phyloP scores from a whole-genome alignment of 1,140 invertebrate species.

The Philaenus spumarius region DNA sequence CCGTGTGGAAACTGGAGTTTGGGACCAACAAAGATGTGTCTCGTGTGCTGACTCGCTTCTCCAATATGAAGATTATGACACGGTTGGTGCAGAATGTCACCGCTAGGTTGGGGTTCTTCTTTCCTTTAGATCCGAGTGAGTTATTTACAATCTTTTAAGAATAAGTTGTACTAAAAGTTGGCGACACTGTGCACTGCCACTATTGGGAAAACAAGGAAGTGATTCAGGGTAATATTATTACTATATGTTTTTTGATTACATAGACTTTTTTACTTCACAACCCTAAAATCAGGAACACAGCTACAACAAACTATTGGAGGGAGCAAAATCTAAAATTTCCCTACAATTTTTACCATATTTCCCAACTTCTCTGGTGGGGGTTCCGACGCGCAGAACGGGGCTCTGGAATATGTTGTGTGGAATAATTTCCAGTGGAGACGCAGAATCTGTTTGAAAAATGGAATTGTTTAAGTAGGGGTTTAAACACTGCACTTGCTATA shows the following conservation, averaged over 20 bases:
- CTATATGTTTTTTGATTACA: not conserved
- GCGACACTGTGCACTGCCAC: not conserved
- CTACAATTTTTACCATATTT: too few species aligned
- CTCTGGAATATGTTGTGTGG: too few species aligned
- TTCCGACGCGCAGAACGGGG: too few species aligned
- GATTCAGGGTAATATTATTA: not conserved
- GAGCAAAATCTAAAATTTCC: too few species aligned
- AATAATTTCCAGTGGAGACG: too few species aligned
- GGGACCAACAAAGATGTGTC: not conserved
- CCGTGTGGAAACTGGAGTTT: not conserved
- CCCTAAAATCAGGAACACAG: not conserved
- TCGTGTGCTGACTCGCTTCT: not conserved
- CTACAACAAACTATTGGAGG: too few species aligned
- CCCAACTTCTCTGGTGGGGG: too few species aligned
- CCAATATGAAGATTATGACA: not conserved
- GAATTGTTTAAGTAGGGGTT: too few species aligned
- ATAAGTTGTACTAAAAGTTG: too few species aligned
- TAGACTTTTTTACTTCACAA: not conserved
- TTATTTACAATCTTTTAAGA: not conserved
- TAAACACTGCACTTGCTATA: too few species aligned
- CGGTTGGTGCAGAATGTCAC: not conserved
- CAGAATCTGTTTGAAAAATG: too few species aligned
- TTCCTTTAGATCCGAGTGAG: not conserved
- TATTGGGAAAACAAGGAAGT: not conserved
- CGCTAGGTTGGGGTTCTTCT: slow-evolving; percentile 1